These are phyloP conservation scores for Drosophila pruinosa DNA, from an alignment of 1,140 invertebrate species.

Conservation along the genomic window DNA sequence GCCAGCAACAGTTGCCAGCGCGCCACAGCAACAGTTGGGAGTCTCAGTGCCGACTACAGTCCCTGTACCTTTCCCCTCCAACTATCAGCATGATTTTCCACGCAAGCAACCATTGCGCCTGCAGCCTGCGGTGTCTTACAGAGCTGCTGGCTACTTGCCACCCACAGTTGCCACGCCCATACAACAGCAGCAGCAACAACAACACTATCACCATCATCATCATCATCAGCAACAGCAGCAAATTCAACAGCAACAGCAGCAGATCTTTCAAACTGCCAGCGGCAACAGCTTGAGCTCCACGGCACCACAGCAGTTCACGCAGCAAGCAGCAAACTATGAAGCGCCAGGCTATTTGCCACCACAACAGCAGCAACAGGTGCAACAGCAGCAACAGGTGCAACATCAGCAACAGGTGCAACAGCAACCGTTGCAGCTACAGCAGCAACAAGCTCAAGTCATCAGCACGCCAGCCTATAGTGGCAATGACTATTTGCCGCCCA, in stretches of 20 bases:
- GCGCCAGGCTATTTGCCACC: constrained; percentile 59
- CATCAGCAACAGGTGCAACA: neutral
- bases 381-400: neutral
- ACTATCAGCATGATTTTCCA: constrained; percentile 70
- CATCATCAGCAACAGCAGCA: constrained; percentile 20
- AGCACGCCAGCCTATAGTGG: constrained; percentile 3
- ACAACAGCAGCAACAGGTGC: constrained; percentile 7
- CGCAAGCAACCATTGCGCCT: constrained; percentile 16
- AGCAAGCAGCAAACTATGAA: constrained; percentile 41
- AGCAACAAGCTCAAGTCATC: constrained; percentile 10
- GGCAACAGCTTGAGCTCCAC: constrained; percentile 10
- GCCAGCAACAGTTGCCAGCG: constrained; percentile 18
- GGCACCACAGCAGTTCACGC: constrained; percentile 22
- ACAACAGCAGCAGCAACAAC: too few relatives aligned
- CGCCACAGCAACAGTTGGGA: constrained; percentile 5
- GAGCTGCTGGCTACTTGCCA: constrained; percentile 38
- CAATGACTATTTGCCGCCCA: constrained; percentile 24
- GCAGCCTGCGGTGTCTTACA: constrained; percentile 11
- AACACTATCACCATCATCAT: constrained; percentile 17
- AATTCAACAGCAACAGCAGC: constrained; percentile 24
- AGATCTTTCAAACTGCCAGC: constrained; percentile 36
- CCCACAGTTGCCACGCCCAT: constrained; percentile 38
- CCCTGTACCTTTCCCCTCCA: constrained; percentile 69
- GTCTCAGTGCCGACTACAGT: constrained; percentile 5
- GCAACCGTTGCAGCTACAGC: neutral